Evolutionary conservation across 1,140 invertebrate genomes (phyloP), one percentile per base, ranked within the genome.

Genomic region (Lethrus apterus): DNA sequence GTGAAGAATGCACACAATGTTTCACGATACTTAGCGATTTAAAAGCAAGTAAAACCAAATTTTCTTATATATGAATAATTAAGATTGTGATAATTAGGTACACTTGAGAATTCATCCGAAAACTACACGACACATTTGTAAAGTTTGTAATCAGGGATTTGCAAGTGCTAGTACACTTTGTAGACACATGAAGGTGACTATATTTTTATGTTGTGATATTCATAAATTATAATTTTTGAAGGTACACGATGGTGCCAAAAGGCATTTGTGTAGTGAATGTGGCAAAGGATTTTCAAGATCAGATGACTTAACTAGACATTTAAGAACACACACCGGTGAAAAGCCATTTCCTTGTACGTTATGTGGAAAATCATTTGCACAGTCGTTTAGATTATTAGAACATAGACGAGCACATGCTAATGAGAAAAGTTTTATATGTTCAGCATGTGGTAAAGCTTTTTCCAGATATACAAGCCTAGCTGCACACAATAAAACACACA

Each of bases 351-450:
- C 62, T 36, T 81, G 79, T 60, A 70, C 69, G 49, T 64, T 74
- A 30, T 81, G 78, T 61, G 68, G 69, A 3, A 71, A 74, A 54
- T 52, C 67, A 8, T 61, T 58, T 52, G 51, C 59, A 13, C 57
- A 62, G 44, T 62, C 60, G 18, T 59, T 56, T 32, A n/a, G 75
- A 48, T 60, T 80, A 5, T 65, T 76, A 30, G 77, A 78, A 18
- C 79, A 81, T 59, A 73, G 77, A 46, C 63, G 78, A 36, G 71
- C 74, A 19, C 79, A 81, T 58, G 78, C 77, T 3, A 75, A 78
- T 11, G 75, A 78, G 50, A 76, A 75, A 57, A 75, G 74, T 2
- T 78, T 75, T 48, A 71, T 75, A 48, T 79, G 77, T 59, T 67
- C 68, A 44, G 70, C 71, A 44, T 80, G 78, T 54, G 58, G 63